Percentiles rank a stretch among this genome's conserved stretches.
phyloP scores from a whole-genome alignment of 2,888 invertebrate genomes.

The Sipha maydis region DNA sequence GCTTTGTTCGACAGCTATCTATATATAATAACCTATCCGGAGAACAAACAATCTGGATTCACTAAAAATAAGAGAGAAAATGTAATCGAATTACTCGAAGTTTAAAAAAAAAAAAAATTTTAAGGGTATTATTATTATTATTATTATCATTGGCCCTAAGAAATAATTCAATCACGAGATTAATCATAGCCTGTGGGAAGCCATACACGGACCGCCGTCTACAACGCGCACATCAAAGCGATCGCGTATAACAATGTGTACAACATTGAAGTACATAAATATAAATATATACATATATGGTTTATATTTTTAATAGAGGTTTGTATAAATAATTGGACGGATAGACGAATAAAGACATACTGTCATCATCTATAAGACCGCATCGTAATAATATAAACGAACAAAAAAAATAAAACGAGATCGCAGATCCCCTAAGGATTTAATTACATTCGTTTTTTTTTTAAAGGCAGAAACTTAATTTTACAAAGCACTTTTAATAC shows the following conservation, averaged over 20 bases:
- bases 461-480: not conserved
- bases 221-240: not conserved
- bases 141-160: not conserved
- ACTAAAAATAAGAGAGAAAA: not conserved
- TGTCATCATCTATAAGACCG: not conserved
- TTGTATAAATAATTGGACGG: constrained; percentile 31
- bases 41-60: not conserved
- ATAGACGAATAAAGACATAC: constrained; percentile 4
- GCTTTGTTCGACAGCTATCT: not conserved
- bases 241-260: not conserved
- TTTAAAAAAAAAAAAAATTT: not conserved
- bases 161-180: constrained; percentile 6
- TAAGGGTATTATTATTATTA: not conserved
- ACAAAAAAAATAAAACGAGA: not conserved
- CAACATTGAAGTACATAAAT: constrained; percentile 2
- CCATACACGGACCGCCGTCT: not conserved
- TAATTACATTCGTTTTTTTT: constrained; percentile 20
- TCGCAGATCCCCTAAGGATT: not conserved
- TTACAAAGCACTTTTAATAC: not conserved
- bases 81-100: not conserved
- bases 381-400: not conserved
- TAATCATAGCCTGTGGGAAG: not conserved
- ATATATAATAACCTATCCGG: not conserved
- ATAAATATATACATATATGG: too few relatives aligned
- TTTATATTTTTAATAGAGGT: not conserved